Base-by-base conservation (phyloP, 2,797 vertebrate genomes). In the Pangasius djambal region DNA sequence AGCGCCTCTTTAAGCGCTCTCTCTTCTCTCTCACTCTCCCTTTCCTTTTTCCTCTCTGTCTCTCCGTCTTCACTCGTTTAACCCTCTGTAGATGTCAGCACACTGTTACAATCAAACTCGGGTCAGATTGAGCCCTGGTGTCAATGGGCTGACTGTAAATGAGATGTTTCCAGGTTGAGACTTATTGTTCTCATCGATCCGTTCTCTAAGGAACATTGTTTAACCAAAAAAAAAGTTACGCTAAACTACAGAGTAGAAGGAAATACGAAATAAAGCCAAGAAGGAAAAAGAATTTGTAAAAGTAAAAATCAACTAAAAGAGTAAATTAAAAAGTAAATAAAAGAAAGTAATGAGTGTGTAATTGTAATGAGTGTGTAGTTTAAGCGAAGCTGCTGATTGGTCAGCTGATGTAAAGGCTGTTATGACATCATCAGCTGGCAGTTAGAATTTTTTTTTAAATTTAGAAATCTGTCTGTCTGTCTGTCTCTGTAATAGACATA, bases 1-100 rank as follows among this genome's bases (percentile, higher is more conserved):
- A 92, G 86, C 85, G 87, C 88, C 89, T 90, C 86, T 90, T 84
- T 70, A 90, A 89, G 92, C 84, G 74, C 72, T 65, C 86, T 78
- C 65, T 87, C 86, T 79, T 81, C 67, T 83, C 52, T 9, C 3
- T 0, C 40, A 12, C 37, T 20, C 25, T 31, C 44, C 4, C 40
- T 34, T n/a, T 20, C 1, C 6, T 6, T 44, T n/a, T 52, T 25
- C 55, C 16, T 44, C 52, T 86, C 31, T 5, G 3, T 72, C 67
- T 85, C 67, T 70, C 37, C 18, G 4, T 25, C 9, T 37, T 59
- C 18, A 22, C 55, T 59, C 7, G 2, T 72, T 55, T 85, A 37
- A 85, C 44, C 65, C 83, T 70, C 48, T 34, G n/a, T 22, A 69
- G 83, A 31, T 44, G 20, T 57, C 79, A 40, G n/a, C 1, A 18